Evolutionary conservation across 2,888 invertebrate genomes (phyloP).

Genomic region (Troides oblongomaculatus): DNA sequence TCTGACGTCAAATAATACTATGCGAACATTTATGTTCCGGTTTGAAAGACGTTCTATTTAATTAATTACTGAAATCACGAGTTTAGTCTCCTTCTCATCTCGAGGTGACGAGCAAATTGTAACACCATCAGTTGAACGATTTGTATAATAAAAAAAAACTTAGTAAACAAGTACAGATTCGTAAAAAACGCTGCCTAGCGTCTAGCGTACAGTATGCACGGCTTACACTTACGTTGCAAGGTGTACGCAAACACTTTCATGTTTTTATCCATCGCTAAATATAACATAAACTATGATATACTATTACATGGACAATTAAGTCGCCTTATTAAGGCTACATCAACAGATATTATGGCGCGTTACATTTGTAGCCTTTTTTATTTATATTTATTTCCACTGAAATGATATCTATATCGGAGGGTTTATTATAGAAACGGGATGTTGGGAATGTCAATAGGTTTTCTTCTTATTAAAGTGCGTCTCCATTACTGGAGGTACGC

Average conservation of each 20-base stretch:
- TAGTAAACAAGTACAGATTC: too few species aligned
- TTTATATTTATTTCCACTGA: slow-evolving; percentile 21
- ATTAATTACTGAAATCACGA: too few species aligned
- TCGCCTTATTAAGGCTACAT: slow-evolving; percentile 21
- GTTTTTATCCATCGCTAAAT: slow-evolving; percentile 24
- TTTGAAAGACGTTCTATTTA: too few species aligned
- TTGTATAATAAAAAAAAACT: too few species aligned
- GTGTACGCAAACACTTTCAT: background rate
- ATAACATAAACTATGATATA: slow-evolving; percentile 28
- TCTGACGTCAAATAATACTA: too few species aligned
- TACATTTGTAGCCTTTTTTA: slow-evolving; percentile 19
- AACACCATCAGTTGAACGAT: too few species aligned
- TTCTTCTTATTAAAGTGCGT: too few species aligned
- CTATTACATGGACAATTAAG: slow-evolving; percentile 29
- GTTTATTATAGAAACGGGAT: slow-evolving; percentile 3
- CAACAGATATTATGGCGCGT: slow-evolving; percentile 15
- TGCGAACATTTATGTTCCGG: too few species aligned
- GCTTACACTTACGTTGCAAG: background rate
- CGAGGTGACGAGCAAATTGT: too few species aligned
- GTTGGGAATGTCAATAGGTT: background rate
- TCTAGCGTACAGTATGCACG: background rate
- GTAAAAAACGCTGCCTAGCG: too few species aligned
- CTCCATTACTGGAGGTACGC: too few species aligned
- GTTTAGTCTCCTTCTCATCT: too few species aligned
- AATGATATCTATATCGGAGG: slow-evolving; percentile 22